Evolutionary conservation across 2,888 invertebrate species (phyloP), one percentile per base, ranked within the genome.

Genomic region (Catocala fraxini): DNA sequence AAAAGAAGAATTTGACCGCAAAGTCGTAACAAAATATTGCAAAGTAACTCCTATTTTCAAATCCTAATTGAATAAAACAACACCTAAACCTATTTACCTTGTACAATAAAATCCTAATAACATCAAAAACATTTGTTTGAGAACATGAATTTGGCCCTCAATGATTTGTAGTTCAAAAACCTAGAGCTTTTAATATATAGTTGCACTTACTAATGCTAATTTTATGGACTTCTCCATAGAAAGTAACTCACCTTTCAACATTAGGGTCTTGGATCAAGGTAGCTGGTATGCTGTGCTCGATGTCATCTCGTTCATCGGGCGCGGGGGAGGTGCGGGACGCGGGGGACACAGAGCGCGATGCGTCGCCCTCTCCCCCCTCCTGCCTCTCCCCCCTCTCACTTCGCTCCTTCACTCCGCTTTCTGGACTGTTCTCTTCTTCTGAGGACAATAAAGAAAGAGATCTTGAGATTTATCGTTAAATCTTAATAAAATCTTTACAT

Each of bases 391-490:
- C 87, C 70, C 88, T 90, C 73, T 94, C 94, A 9, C 85, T 79
- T 39, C 88, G 89, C 79, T 95, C 94, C 85, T 95, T 95, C 88
- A 95, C 95, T 86, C 95, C 95, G 91, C 95, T 93, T 67, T 93
- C 95, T 77, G 95, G 95, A 77, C 95, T 95, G 68, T 95, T 95
- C 73, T 95, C 94, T 85, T 95, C 95, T 83, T 95, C 95, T 94
- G 93, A 74, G 77, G 82, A 88, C 91, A 92, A 92, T 41, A 54
- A 67, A 76, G 42, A 77, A 51, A 61, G 13, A 41, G 1, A 5
- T 41, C 6, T 13, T 46, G 9, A 46, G 0, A 13, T 0, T 45
- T 2, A 45, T 45, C 0, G 9, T 11, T n/a, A 11, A 11, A 42
- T 42, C 6, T 45, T 13, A 13, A 11, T 45, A 6, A 11, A 45